A percentile compares a stretch with the other conserved stretches of the same genome.
Evolutionary conservation across 2,113 vertebrate species (phyloP).

Genomic region (Stigmatopora argus): DNA sequence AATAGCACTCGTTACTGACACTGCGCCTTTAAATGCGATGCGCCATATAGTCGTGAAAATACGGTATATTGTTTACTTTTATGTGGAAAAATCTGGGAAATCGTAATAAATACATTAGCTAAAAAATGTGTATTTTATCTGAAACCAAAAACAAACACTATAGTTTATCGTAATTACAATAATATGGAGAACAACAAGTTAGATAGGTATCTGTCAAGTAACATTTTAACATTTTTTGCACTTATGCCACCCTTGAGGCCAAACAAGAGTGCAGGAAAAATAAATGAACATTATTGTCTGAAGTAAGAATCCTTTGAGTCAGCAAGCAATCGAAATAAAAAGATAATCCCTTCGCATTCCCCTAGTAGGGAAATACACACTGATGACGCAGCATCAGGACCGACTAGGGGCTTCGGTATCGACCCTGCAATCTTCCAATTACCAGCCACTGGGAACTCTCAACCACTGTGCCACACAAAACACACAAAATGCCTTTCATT

Average conservation of each 20-base stretch:
- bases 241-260: neutral
- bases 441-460: neutral
- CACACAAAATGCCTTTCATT: neutral
- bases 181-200: too few relatives aligned
- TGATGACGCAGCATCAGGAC: neutral
- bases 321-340: slow-evolving; percentile 1
- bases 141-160: too few relatives aligned
- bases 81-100: too few relatives aligned
- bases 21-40: too few relatives aligned
- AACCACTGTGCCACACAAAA: neutral
- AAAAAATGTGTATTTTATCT: too few relatives aligned
- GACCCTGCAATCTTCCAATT: slow-evolving; percentile 2
- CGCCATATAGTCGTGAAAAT: too few relatives aligned
- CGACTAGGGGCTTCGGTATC: neutral
- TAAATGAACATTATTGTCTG: neutral
- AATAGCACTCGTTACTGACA: too few relatives aligned
- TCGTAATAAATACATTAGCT: too few relatives aligned
- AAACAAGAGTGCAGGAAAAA: neutral
- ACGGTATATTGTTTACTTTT: too few relatives aligned
- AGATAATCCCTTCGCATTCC: slow-evolving; percentile 2
- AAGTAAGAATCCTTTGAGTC: neutral
- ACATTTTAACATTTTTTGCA: neutral
- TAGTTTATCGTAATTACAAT: too few relatives aligned
- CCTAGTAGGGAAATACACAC: neutral
- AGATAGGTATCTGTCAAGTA: neutral